Percentiles rank a stretch among this genome's conserved stretches.
Conservation (phyloP, 2,888 invertebrate genomes). For the Trichogramma dendrolimi region DNA sequence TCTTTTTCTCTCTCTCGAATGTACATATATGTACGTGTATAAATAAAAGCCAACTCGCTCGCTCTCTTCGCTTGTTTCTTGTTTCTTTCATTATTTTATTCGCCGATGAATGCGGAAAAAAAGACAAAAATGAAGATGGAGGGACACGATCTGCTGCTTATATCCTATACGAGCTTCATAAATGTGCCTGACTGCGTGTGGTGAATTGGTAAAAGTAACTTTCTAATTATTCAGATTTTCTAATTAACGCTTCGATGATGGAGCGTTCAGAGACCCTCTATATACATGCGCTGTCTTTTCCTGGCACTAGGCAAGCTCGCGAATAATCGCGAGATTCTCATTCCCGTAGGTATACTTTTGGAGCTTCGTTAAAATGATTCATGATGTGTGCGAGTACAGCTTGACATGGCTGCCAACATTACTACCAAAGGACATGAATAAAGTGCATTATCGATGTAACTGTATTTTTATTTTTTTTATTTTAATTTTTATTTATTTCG, state of each 20-base stretch:
- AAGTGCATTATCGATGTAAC: too few relatives aligned
- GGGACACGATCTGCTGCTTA: slow-evolving; percentile 2
- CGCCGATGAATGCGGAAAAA: background rate
- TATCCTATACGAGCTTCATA: background rate
- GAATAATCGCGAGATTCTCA: background rate
- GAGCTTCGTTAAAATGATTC: slow-evolving; percentile 25
- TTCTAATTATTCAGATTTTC: slow-evolving; percentile 51
- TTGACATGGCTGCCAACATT: too few relatives aligned
- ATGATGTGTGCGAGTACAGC: background rate
- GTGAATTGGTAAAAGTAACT: slow-evolving; percentile 45
- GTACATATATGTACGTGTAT: background rate
- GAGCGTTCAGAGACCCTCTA: slow-evolving; percentile 35
- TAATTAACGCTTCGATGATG: slow-evolving; percentile 50
- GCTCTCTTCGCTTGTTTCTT: slow-evolving; percentile 6
- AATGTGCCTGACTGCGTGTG: background rate
- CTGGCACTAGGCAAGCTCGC: slow-evolving; percentile 28
- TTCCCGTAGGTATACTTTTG: slow-evolving; percentile 13
- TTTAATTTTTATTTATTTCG: too few relatives aligned
- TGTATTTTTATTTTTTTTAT: too few relatives aligned
- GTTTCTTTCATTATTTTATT: slow-evolving; percentile 11
- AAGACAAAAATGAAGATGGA: slow-evolving; percentile 11
- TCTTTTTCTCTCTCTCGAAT: background rate
- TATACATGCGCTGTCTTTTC: slow-evolving; percentile 30
- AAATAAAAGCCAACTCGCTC: slow-evolving; percentile 15
- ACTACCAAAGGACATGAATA: too few relatives aligned